Conservation (phyloP, 2,797 vertebrate species). For the Urosaurus nigricauda region DNA sequence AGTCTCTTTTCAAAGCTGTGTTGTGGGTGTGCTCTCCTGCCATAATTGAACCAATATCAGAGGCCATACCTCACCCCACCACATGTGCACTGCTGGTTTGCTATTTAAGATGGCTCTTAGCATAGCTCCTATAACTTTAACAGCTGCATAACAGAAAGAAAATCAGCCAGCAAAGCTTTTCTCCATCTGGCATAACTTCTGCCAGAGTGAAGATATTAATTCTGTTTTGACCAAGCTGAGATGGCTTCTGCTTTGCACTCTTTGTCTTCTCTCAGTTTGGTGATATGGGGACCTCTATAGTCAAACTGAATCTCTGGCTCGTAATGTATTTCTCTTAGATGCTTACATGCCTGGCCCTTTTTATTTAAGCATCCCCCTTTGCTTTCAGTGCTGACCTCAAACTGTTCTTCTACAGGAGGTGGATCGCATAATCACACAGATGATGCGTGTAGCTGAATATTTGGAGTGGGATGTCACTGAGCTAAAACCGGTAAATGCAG, state of each 20-base stretch:
- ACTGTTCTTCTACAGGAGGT: conserved; percentile 84
- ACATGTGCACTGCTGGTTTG: background rate
- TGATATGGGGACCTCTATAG: background rate
- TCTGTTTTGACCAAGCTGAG: background rate
- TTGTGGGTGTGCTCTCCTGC: background rate
- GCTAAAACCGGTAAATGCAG: conserved; percentile 85
- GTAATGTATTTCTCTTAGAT: background rate
- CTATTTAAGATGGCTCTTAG: background rate
- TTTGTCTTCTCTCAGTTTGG: background rate
- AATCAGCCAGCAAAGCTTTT: background rate
- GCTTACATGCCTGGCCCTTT: background rate
- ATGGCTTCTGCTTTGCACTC: background rate
- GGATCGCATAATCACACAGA: conserved; percentile 92
- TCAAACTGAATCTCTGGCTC: background rate
- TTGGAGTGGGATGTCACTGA: conserved; percentile 95
- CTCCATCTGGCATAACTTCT: background rate
- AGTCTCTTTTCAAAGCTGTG: background rate
- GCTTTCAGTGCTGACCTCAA: background rate
- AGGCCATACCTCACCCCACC: background rate
- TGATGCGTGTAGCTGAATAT: conserved; percentile 95
- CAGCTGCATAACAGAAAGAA: background rate
- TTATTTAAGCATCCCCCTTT: background rate
- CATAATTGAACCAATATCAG: background rate
- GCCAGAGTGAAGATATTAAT: background rate
- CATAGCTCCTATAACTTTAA: background rate